Evolutionary conservation across 2,888 invertebrate species (phyloP), one percentile per base, ranked within the genome.

Genomic region (Clistopyga incitator): DNA sequence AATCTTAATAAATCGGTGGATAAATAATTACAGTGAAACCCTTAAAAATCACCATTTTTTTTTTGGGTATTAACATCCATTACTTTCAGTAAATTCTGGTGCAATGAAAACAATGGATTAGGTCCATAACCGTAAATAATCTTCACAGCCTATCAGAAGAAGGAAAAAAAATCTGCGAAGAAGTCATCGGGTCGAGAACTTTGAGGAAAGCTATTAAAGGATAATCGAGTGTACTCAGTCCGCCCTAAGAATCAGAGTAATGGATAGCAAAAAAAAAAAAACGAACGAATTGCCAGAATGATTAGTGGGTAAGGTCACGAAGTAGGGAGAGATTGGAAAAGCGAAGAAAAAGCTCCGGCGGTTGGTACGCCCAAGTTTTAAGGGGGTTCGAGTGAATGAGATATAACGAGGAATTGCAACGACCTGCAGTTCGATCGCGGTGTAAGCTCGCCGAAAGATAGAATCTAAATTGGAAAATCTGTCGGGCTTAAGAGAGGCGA

Each of bases 381-480:
- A 71, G 20, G 38, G 25, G 38, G 25, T 25, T 70, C 42, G 71
- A 45, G 52, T 15, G 8, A n/a, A 23, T 29, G 67, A 67, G 72
- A 64, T 52, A 45, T 34, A 64, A 34, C 61, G 45, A 50, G 25
- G 74, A 56, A 47, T 52, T 65, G 64, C 61, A 81, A 20, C 45
- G 74, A n/a, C 20, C 52, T 68, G 65, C 50, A 80, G 61, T 23
- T 68, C 78, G 59, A 74, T 76, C 42, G 29, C 25, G 42, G 59
- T n/a, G n/a, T 54, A 74, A 74, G 67, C 79, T 71, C 38, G 23
- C 61, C 52, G 59, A 75, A 54, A 79, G 82, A 84, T 85, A 70
- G 70, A 84, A 83, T 81, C 76, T 81, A 84, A 86, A 86, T 86
- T 79, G 84, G 72, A 80, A 80, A 81, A 82, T 86, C 80, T 78